These are phyloP conservation scores for Cebus imitator DNA, from an alignment of 2,113 vertebrate genomes.

Conservation along the genomic window DNA sequence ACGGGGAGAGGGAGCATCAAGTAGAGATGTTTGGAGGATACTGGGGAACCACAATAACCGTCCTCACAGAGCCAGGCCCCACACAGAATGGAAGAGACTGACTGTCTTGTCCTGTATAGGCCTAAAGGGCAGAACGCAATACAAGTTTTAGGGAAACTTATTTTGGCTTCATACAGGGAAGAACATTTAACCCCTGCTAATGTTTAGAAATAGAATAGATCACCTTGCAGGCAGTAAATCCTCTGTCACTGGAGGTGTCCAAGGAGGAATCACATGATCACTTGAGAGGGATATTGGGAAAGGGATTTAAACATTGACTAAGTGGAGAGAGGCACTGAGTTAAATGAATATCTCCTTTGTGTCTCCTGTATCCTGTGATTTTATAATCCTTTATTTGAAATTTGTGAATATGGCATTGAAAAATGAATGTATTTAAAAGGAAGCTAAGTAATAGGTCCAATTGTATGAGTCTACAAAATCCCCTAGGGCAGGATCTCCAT, in stretches of 20 bases:
- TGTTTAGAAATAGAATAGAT: background rate
- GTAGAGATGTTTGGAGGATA: background rate
- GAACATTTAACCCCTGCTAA: background rate
- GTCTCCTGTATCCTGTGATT: background rate
- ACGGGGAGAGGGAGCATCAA: background rate
- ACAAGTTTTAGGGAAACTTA: background rate
- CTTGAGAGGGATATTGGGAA: background rate
- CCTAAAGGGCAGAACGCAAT: background rate
- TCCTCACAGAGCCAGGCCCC: background rate
- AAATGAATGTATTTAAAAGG: slow-evolving; percentile 2
- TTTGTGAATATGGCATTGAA: background rate
- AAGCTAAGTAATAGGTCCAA: slow-evolving; percentile 1
- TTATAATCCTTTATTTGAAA: background rate
- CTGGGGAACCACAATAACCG: background rate
- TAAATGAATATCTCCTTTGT: background rate
- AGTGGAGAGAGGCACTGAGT: background rate
- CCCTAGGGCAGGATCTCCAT: background rate
- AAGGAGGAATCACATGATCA: background rate
- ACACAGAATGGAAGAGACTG: background rate
- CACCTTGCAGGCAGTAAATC: background rate
- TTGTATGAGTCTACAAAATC: background rate
- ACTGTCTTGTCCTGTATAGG: background rate
- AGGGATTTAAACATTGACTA: background rate
- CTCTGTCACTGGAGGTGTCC: background rate
- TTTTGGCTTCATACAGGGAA: background rate